Percentiles rank a stretch among this genome's conserved stretches.
These are phyloP conservation scores for Pegoplata infirma DNA, from an alignment of 2,888 invertebrate species.

Conservation along the genomic window DNA sequence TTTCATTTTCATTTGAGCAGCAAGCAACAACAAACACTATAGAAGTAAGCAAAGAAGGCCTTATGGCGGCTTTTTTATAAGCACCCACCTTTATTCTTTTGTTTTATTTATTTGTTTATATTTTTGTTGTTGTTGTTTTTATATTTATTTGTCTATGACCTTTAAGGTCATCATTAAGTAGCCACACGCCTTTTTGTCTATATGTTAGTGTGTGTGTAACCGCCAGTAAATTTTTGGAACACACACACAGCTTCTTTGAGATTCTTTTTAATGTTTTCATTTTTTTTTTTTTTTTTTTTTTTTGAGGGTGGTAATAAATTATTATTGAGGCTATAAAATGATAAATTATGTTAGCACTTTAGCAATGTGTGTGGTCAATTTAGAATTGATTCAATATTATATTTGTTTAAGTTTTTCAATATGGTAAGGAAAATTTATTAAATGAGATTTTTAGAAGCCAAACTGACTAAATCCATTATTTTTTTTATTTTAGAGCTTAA, in stretches of 20 bases:
- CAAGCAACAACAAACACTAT: slow-evolving; percentile 8
- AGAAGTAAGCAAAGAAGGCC: slow-evolving; percentile 32
- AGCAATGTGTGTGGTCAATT: slow-evolving; percentile 41
- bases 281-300: slow-evolving; percentile 25
- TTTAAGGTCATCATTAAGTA: slow-evolving; percentile 64
- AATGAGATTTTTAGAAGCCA: no score
- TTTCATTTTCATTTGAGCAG: slow-evolving; percentile 61
- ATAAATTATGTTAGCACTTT: slow-evolving; percentile 59
- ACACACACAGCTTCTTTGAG: slow-evolving; percentile 22
- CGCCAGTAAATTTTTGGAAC: neutral
- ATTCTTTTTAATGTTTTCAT: no score
- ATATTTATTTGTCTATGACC: slow-evolving; percentile 58
- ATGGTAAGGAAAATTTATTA: no score
- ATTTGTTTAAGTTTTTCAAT: no score
- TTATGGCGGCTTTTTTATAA: slow-evolving; percentile 56
- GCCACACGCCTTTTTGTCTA: slow-evolving; percentile 57
- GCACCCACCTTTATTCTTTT: slow-evolving; percentile 54
- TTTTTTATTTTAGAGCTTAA: no score
- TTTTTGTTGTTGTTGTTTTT: no score
- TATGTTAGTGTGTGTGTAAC: slow-evolving; percentile 10
- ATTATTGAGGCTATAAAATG: slow-evolving; percentile 53
- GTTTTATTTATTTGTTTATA: slow-evolving; percentile 22
- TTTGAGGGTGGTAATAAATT: slow-evolving; percentile 45
- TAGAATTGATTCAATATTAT: no score
- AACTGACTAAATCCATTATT: no score